Percentiles rank a stretch among this genome's conserved stretches.
Conservation (phyloP, 2,113 vertebrate species). For the human region DNA sequence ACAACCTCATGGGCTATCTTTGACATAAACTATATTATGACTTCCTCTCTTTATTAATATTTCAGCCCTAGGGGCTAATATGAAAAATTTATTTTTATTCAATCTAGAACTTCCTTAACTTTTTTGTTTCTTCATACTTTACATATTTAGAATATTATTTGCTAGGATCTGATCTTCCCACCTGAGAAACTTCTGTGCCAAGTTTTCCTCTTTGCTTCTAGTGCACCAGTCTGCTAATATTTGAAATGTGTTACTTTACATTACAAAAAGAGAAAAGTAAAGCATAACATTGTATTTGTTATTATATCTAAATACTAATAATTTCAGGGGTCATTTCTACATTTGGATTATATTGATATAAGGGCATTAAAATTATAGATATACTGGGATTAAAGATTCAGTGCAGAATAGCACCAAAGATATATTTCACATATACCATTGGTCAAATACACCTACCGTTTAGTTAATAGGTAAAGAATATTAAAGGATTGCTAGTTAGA, state of each 20-base stretch:
- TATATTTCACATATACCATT: neutral
- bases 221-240: neutral
- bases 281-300: neutral
- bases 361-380: neutral
- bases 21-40: neutral
- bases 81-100: slow-evolving; percentile 3
- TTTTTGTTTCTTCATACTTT: neutral
- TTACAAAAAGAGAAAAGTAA: slow-evolving; percentile 7
- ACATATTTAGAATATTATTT: neutral
- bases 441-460: neutral
- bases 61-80: neutral
- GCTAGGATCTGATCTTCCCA: neutral
- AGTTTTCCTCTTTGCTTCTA: neutral
- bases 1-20: neutral
- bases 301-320: neutral
- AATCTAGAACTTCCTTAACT: neutral
- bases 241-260: neutral
- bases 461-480: neutral
- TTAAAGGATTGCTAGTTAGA: neutral
- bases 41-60: neutral
- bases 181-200: neutral
- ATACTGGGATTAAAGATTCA: neutral
- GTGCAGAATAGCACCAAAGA: neutral
- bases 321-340: neutral
- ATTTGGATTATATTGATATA: neutral